Percentiles rank a stretch among this genome's conserved stretches.
Evolutionary conservation across 2,797 vertebrate genomes (phyloP).

Genomic region (Monodelphis domestica): DNA sequence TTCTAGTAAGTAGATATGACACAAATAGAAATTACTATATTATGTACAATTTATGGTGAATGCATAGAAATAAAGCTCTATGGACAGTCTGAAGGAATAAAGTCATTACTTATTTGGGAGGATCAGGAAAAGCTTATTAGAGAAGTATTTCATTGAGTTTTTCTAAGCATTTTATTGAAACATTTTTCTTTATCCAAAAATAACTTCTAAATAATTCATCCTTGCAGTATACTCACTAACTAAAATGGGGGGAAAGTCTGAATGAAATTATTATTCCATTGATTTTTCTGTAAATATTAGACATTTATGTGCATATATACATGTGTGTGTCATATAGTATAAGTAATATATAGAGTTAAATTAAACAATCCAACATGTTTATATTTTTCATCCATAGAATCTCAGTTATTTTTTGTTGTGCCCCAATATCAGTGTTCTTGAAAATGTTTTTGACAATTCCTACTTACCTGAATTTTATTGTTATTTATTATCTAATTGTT

Average conservation of each 20-base stretch:
- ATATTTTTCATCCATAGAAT: too few species aligned
- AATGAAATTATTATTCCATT: not conserved
- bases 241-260: not conserved
- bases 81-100: not conserved
- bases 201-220: not conserved
- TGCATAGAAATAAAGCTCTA: not conserved
- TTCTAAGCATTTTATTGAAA: not conserved
- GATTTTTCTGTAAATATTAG: not conserved
- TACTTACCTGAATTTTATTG: not conserved
- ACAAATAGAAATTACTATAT: not conserved
- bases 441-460: too few species aligned
- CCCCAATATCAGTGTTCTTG: too few species aligned
- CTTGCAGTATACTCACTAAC: not conserved
- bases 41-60: not conserved
- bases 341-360: too few species aligned
- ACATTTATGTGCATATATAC: too few species aligned
- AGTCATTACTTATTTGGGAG: not conserved
- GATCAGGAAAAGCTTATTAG: not conserved
- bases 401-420: too few species aligned
- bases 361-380: too few species aligned
- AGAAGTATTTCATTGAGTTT: not conserved
- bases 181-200: not conserved
- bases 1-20: not conserved
- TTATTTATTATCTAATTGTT: not conserved
- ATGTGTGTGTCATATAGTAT: too few species aligned